Evolutionary conservation across 2,888 invertebrate species (phyloP).

Genomic region (Entomobrya multifasciata): DNA sequence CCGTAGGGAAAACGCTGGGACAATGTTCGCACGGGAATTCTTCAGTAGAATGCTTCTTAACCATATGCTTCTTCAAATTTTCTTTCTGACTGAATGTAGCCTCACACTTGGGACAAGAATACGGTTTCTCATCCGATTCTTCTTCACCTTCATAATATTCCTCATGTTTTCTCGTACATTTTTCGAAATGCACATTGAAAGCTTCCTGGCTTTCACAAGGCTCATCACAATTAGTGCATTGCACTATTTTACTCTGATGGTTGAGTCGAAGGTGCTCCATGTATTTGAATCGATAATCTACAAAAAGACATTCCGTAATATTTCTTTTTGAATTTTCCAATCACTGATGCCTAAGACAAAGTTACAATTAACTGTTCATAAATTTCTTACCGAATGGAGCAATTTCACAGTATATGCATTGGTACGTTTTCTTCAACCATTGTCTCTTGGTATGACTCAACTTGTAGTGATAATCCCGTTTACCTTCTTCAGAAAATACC

Average conservation of each 20-base stretch:
- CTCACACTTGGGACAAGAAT: neutral
- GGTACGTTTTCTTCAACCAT: too few species aligned
- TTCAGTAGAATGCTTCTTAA: slow-evolving; percentile 14
- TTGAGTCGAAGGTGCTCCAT: slow-evolving; percentile 38
- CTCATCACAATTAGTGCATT: slow-evolving; percentile 31
- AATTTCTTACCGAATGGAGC: slow-evolving; percentile 1
- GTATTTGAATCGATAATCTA: slow-evolving; percentile 7
- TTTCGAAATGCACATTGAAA: neutral
- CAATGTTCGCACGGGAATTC: slow-evolving; percentile 31
- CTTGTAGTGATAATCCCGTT: slow-evolving; percentile 15
- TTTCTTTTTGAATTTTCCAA: too few species aligned
- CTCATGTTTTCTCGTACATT: neutral
- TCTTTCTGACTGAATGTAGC: neutral
- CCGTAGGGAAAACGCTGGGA: slow-evolving; percentile 39
- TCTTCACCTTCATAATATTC: neutral
- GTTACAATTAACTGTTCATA: too few species aligned
- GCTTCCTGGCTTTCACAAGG: slow-evolving; percentile 38
- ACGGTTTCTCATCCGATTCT: neutral
- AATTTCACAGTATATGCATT: slow-evolving; percentile 15
- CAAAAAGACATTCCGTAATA: neutral
- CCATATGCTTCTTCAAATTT: neutral
- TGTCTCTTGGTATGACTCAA: too few species aligned
- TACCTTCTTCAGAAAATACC: slow-evolving; percentile 19
- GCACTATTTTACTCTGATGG: slow-evolving; percentile 41
- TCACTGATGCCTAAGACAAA: too few species aligned